These are phyloP conservation scores for Zygaena filipendulae DNA, from an alignment of 2,888 invertebrate species.

Conservation along the genomic window DNA sequence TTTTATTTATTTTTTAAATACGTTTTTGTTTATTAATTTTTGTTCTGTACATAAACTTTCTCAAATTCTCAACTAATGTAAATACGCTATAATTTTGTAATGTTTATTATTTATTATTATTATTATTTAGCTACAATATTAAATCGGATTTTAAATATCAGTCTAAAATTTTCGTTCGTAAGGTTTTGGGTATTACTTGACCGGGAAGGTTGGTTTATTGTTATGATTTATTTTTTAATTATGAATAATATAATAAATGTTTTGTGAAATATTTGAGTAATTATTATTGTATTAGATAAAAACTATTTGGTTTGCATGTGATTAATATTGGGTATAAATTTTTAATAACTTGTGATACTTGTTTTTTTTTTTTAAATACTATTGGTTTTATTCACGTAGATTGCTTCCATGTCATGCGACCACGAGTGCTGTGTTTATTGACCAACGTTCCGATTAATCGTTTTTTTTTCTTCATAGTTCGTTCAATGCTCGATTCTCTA, in stretches of 20 bases:
- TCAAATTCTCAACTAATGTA: conserved; percentile 68
- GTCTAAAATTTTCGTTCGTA: conserved; percentile 65
- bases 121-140: conserved; percentile 34
- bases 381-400: conserved; percentile 28
- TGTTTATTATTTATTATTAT: no score
- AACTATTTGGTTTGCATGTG: conserved; percentile 41
- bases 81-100: conserved; percentile 55
- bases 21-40: conserved; percentile 28
- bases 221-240: no score
- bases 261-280: conserved; percentile 37
- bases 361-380: conserved; percentile 24
- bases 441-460: conserved; percentile 28
- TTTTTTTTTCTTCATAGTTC: conserved; percentile 66
- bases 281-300: conserved; percentile 31
- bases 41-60: conserved; percentile 52
- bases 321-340: conserved; percentile 51
- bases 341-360: conserved; percentile 37
- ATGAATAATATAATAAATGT: conserved; percentile 26
- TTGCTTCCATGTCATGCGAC: conserved; percentile 25
- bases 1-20: conserved; percentile 33
- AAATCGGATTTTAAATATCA: conserved; percentile 62
- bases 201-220: conserved; percentile 32
- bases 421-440: conserved; percentile 26
- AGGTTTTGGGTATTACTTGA: conserved; percentile 58
- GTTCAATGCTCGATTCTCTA: conserved; percentile 21